These are phyloP conservation scores for Mimachlamys varia DNA, from an alignment of 2,888 invertebrate genomes.

Conservation along the genomic window DNA sequence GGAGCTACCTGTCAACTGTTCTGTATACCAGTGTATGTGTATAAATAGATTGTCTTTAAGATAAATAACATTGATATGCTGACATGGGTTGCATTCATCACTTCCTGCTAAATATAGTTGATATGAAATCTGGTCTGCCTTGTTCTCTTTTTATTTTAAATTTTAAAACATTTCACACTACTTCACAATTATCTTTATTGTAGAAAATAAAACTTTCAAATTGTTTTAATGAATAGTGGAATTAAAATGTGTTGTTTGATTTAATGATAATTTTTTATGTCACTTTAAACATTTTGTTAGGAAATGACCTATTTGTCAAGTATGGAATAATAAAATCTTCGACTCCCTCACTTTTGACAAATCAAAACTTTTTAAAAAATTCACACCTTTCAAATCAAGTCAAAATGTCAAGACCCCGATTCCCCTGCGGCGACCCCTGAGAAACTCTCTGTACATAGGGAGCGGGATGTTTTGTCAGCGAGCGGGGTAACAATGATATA, in stretches of 20 bases:
- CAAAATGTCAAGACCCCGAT: neutral
- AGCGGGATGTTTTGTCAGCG: conserved; percentile 13
- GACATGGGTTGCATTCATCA: neutral
- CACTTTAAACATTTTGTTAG: no score
- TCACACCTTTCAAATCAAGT: neutral
- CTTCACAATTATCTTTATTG: no score
- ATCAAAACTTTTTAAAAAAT: neutral
- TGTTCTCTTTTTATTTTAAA: neutral
- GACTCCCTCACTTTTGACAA: neutral
- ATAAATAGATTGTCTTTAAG: conserved; percentile 1
- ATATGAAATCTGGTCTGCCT: neutral
- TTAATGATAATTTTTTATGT: no score
- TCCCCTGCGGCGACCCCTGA: neutral
- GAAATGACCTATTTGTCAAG: neutral
- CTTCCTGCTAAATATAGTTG: conserved; percentile 10
- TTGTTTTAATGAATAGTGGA: no score
- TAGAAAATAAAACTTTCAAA: no score
- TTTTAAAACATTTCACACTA: neutral
- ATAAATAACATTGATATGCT: conserved; percentile 9
- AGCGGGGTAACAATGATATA: conserved; percentile 38
- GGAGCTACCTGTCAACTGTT: conserved; percentile 13
- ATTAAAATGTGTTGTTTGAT: no score
- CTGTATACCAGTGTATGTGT: neutral
- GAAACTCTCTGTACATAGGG: neutral
- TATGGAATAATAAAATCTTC: neutral